phyloP scores from a whole-genome alignment of 2,113 vertebrate genomes.

The Larimichthys polyactis region DNA sequence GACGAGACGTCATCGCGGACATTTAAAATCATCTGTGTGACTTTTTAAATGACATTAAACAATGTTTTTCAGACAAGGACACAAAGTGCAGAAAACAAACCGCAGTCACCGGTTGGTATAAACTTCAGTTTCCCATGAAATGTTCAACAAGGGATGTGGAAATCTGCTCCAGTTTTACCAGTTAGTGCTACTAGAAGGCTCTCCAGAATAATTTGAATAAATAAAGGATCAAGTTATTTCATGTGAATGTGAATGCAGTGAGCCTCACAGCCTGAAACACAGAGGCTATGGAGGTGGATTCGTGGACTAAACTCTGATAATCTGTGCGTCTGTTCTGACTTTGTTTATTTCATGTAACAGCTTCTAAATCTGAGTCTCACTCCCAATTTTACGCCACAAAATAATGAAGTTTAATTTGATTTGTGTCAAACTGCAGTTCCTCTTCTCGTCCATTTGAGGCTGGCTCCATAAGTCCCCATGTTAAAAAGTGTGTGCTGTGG shows the following conservation, averaged over 20 bases:
- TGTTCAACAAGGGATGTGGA: not conserved
- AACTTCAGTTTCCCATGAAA: not conserved
- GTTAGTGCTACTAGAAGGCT: too few relatives aligned
- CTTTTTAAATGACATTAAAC: not conserved
- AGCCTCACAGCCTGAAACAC: too few relatives aligned
- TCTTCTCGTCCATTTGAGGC: too few relatives aligned
- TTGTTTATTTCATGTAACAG: too few relatives aligned
- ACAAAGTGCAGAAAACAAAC: not conserved
- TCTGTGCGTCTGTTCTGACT: too few relatives aligned
- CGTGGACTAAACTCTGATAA: too few relatives aligned
- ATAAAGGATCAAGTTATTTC: not conserved
- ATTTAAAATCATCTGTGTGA: not conserved
- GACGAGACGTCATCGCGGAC: not conserved
- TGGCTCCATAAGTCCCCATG: too few relatives aligned
- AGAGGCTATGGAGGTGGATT: too few relatives aligned
- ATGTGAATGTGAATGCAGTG: not conserved
- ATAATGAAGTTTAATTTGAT: too few relatives aligned
- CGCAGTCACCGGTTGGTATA: not conserved
- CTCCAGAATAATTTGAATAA: not conserved
- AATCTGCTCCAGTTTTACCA: not conserved
- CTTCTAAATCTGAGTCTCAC: too few relatives aligned
- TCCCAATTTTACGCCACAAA: too few relatives aligned
- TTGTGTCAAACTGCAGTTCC: too few relatives aligned
- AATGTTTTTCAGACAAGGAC: not conserved
- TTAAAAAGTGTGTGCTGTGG: not conserved